These are phyloP conservation scores for Rhabdornis inornatus DNA, from an alignment of 2,113 vertebrate species.

Conservation along the genomic window DNA sequence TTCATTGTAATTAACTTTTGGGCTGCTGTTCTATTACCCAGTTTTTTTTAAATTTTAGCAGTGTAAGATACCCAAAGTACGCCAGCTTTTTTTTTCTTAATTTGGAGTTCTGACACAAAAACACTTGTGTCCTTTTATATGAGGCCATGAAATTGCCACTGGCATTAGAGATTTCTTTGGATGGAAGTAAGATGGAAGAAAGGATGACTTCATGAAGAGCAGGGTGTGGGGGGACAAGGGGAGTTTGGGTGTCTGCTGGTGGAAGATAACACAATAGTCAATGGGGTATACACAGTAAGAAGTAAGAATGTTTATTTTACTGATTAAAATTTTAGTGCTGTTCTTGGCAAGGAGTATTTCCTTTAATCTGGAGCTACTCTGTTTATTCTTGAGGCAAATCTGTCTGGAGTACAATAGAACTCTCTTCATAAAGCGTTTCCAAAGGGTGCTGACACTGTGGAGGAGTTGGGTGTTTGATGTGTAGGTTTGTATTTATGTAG, in stretches of 20 bases:
- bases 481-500: slow-evolving; percentile 28
- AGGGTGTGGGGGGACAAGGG: rapidly evolving
- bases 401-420: slow-evolving; percentile 46
- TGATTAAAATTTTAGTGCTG: slow-evolving; percentile 61
- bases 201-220: slow-evolving; percentile 8
- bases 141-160: neutral
- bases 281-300: slow-evolving; percentile 28
- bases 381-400: slow-evolving; percentile 53
- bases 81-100: rapidly evolving
- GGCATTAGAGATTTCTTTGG: neutral
- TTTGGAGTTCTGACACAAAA: neutral
- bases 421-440: slow-evolving; percentile 30
- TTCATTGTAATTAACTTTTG: neutral
- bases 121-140: neutral
- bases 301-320: slow-evolving; percentile 58
- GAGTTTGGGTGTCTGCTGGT: neutral
- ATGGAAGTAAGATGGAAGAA: neutral
- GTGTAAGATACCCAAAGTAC: neutral
- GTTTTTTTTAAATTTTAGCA: neutral
- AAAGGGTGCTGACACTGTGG: slow-evolving; percentile 14
- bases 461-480: slow-evolving; percentile 18
- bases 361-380: slow-evolving; percentile 60
- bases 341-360: slow-evolving; percentile 49
- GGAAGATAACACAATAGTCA: slow-evolving; percentile 44
- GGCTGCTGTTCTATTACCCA: neutral